Evolutionary conservation across 1,140 invertebrate genomes (phyloP), one percentile per base, ranked within the genome.

Genomic region (Panulirus ornatus): DNA sequence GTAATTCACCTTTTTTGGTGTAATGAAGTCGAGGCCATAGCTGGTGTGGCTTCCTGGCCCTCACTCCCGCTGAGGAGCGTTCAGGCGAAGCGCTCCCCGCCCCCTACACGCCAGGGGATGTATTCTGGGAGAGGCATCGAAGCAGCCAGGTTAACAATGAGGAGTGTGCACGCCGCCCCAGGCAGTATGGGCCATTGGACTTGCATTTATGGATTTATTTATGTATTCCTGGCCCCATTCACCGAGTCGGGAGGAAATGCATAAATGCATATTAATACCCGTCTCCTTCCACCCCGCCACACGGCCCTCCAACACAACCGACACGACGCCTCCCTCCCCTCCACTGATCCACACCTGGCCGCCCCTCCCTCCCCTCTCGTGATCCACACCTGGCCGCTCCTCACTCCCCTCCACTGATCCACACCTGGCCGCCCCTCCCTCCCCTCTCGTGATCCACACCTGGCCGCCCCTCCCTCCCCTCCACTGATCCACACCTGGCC

Each of bases 131-230:
- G 34, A 44, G 19, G 9, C 22, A 44, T 2, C 22, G n/a, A 51
- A 8, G 44, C 6, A 79, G 76, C 19, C n/a, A 22, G 19, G 0
- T 36, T 22, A 27, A 30, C 14, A 27, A 22, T 1, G 58, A 66
- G n/a, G 58, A 5, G 40, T 27, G 30, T 27, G 34, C 36, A n/a
- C 16, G 51, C 27, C 19, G 34, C 34, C 30, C 6, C 38, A 58
- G 81, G 30, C n/a, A 82, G 22, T 19, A 51, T 38, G 51, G 81
- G 54, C 81, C 51, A 66, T 79, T 51, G 76, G 76, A 79, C 76
- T 79, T 79, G 63, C 82, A 84, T 66, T 66, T 84, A 66, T 40
- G 40, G 36, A 84, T 84, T 70, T 84, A 84, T 84, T 84, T 84
- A 84, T 84, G 82, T 66, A 84, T 84, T 84, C 63, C 63, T 38